A percentile compares a stretch with the other conserved stretches of the same genome.
These are phyloP conservation scores for Cephus pygmeus DNA, from an alignment of 2,888 invertebrate genomes.

Conservation along the genomic window DNA sequence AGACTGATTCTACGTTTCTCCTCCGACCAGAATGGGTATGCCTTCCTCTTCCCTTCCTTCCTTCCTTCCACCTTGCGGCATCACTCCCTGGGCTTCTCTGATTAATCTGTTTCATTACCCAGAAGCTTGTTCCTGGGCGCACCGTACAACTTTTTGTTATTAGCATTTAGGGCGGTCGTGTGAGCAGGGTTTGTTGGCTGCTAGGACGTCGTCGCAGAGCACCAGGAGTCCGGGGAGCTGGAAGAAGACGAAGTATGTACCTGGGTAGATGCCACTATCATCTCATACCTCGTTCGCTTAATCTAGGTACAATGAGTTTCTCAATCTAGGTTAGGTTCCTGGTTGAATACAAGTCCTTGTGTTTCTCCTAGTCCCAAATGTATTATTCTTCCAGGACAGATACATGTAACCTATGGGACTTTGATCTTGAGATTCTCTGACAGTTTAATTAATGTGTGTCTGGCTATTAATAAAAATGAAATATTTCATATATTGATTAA, in stretches of 20 bases:
- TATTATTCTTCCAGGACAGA: background rate
- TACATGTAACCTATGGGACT: background rate
- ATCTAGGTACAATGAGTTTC: background rate
- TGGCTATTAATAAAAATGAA: background rate
- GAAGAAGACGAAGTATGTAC: background rate
- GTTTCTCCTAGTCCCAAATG: background rate
- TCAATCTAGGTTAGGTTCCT: background rate
- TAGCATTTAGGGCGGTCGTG: slow-evolving; percentile 38
- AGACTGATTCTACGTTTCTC: no score
- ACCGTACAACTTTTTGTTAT: slow-evolving; percentile 44
- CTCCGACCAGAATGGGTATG: no score
- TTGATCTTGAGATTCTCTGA: background rate
- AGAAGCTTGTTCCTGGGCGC: slow-evolving; percentile 23
- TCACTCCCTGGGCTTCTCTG: slow-evolving; percentile 22
- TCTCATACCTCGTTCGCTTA: background rate
- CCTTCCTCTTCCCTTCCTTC: background rate
- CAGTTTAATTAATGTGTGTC: background rate
- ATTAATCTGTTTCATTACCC: slow-evolving; percentile 50
- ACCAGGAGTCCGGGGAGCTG: slow-evolving; percentile 11
- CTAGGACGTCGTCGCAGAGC: slow-evolving; percentile 11
- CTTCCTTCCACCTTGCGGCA: background rate
- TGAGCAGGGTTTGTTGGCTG: slow-evolving; percentile 14
- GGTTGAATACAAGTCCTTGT: background rate
- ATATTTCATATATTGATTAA: background rate
- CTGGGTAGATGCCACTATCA: background rate